Base-by-base conservation (phyloP, 2,888 invertebrate genomes). In the Habrosyne pyritoides region DNA sequence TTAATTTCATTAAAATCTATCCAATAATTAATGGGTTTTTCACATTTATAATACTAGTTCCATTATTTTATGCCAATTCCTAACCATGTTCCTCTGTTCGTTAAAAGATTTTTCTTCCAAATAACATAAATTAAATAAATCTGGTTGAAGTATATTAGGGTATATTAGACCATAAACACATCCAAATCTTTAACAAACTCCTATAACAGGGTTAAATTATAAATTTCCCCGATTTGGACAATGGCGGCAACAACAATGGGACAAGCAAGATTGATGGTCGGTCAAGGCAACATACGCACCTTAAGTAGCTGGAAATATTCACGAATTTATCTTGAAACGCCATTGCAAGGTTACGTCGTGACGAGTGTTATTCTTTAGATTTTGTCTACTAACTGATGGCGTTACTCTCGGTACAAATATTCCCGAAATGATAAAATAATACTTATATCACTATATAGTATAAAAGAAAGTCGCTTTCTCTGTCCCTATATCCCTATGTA, bases 221-320 rank as follows among this genome's bases (percentile, higher is more conserved):
- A 48, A 28, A 10, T 50, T 0, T 50, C 50, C 30, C 18, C 18
- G 14, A 30, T 12, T 22, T 18, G 18, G 21, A 50, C 50, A 50
- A 50, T 50, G 24, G 30, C 10, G 10, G 42, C 28, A 21, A 18
- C 28, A 50, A 50, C 50, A 50, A 50, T 50, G 8, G 50, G 28
- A 28, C 49, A 49, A 30, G 50, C 42, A 12, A 18, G 28, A 28
- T 50, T 18, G 50, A 50, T 50, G 28, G 28, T 28, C 50, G 50
- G 50, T 50, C 50, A 50, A 30, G 50, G 50, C 14, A n/a, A 14
- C 30, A 14, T 12, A 50, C 50, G 50, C 50, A 50, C 50, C 26
- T 30, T 21, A 30, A 50, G 50, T 50, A 12, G 18, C 30, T 10
- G 30, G 50, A 50, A 26, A 14, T 12, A 50, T 30, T 28, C 50